Conservation (phyloP, 1,140 invertebrate species). For the Procambarus virginalis region DNA sequence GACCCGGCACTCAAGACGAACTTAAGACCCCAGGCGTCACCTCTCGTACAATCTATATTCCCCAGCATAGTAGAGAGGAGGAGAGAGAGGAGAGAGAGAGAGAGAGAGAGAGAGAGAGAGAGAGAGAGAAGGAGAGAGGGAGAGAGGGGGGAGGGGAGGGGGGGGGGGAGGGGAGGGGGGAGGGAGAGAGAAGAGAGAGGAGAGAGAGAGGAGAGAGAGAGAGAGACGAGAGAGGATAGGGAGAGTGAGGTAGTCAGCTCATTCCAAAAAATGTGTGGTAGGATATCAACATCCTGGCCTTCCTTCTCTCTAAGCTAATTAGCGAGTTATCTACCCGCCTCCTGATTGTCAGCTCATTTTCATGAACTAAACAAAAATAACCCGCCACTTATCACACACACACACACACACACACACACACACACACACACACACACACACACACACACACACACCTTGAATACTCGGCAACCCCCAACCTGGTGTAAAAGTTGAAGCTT, state of each 20-base stretch:
- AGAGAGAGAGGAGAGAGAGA: neutral
- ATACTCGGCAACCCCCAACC: neutral
- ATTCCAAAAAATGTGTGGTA: no score
- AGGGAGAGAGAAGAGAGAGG: neutral
- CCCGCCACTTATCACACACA: constrained; percentile 11
- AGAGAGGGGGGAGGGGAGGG: neutral
- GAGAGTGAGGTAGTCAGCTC: neutral
- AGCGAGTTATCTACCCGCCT: constrained; percentile 14
- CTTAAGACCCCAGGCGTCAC: no score
- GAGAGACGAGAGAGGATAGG: neutral
- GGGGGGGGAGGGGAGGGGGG: neutral
- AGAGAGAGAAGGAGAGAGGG: neutral
- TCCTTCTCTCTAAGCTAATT: constrained; percentile 21
- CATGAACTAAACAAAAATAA: neutral
- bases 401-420: no score
- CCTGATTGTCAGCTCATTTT: constrained; percentile 25
- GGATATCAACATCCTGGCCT: neutral
- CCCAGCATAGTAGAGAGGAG: no score
- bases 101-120: neutral
- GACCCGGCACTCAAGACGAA: no score
- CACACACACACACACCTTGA: neutral
- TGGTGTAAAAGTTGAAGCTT: constrained; percentile 5
- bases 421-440: no score
- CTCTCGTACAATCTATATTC: no score
- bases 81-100: no score